Evolutionary conservation across 2,797 vertebrate genomes (phyloP), one percentile per base, ranked within the genome.

Genomic region (Aselliscus stoliczkanus): DNA sequence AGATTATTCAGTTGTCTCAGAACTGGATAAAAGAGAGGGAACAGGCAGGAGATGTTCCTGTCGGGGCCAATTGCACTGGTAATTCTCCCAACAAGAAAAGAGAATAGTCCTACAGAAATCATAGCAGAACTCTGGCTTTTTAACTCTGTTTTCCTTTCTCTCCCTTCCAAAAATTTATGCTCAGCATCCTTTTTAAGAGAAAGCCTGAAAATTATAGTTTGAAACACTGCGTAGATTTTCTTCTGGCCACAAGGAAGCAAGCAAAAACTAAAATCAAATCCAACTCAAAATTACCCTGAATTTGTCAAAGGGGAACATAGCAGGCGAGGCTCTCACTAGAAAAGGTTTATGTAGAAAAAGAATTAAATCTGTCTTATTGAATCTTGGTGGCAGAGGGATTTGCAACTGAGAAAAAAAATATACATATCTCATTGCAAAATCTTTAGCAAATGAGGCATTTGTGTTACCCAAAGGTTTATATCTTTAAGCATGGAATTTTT

Each of bases 171-270:
- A 73, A 72, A 50, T 92, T 86, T 84, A 86, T 34, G 50, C 18
- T 47, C 18, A 86, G 47, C 65, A 92, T 86, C 29, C 62, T 93
- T 96, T 96, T 65, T 15, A 82, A 90, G 34, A 87, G 37, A 90
- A 93, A 94, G 81, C 54, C 76, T 86, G 21, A 90, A 96, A 95
- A 94, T 96, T 94, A 92, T 27, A 79, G 13, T 94, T 93, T 85
- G 69, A 93, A 91, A 96, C 88, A 44, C 47, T 44, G 90, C 67
- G 56, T 17, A 67, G 64, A 88, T 93, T 88, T 79, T 87, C 83
- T 90, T 96, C 50, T 89, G 67, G 77, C 39, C 79, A 94, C 52
- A 47, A 92, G 60, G 39, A 95, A 82, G 23, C 15, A 85, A 34
- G 8, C n/a, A 73, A 37, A 79, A 81, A 87, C 73, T 76, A 88